Evolutionary conservation across 2,888 invertebrate genomes (phyloP).

Genomic region (Isoperla grammatica): DNA sequence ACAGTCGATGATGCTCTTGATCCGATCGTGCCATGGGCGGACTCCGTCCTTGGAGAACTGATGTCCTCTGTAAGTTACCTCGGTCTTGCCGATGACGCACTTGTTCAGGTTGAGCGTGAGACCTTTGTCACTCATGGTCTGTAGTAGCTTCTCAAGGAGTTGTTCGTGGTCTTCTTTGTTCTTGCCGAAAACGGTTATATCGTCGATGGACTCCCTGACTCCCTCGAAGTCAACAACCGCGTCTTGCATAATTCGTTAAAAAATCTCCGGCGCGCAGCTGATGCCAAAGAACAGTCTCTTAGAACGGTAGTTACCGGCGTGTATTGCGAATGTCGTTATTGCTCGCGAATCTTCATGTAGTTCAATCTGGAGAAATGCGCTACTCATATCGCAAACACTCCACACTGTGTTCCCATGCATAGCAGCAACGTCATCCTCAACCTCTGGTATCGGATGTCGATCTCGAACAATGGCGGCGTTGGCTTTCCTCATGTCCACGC

Average conservation of each 20-base stretch:
- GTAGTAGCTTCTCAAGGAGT: neutral
- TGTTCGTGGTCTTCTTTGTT: neutral
- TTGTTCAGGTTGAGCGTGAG: neutral
- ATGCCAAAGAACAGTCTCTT: neutral
- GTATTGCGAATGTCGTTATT: neutral
- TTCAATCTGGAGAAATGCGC: neutral
- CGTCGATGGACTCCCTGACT: conserved; percentile 26
- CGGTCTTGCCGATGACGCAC: neutral
- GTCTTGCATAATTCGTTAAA: conserved; percentile 33
- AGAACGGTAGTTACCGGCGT: neutral
- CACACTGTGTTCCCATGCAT: neutral
- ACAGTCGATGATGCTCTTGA: conserved; percentile 29
- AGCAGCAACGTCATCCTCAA: neutral
- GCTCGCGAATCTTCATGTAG: neutral
- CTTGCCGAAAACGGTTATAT: neutral
- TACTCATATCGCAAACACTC: neutral
- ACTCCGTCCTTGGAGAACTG: neutral
- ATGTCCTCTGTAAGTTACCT: neutral
- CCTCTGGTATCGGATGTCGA: neutral
- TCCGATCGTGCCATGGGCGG: conserved; percentile 27
- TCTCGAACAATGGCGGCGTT: conserved; percentile 30
- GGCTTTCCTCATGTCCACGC: conserved; percentile 33
- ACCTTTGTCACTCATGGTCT: neutral
- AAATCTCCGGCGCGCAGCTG: neutral
- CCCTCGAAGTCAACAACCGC: conserved; percentile 38